Evolutionary conservation across 2,797 vertebrate genomes (phyloP), one percentile per base, ranked within the genome.

Genomic region (Enteromius fasciolatus): DNA sequence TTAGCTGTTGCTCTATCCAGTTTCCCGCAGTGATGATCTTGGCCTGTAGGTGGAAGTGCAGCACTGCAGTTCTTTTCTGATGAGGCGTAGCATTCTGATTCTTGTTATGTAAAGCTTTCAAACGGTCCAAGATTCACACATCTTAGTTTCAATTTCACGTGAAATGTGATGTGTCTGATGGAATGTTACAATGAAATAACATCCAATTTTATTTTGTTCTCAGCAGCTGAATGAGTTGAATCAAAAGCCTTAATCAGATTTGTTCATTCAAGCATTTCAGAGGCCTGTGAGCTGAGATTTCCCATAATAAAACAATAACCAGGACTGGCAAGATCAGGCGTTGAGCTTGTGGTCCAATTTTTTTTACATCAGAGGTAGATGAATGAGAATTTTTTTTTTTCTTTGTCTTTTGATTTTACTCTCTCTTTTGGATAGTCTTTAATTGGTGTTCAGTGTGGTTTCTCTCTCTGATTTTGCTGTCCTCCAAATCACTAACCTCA

Each of bases 11-110:
- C 5, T 68, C 46, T 50, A 31, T 31, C 15, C 20, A 20, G 6
- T 28, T 18, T n/a, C n/a, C 15, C 39, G 84, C 68, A 81, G 68
- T 72, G 20, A 39, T 17, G 20, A 5, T 7, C 39, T 44, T 46
- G 70, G 11, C 63, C 87, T 77, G 73, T 39, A 87, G 87, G 33
- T 86, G 87, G 83, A 54, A 78, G 87, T 72, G 78, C 46, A 86
- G 46, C 9, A 81, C 85, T 61, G 52, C 54, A 44, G 23, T 76
- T 72, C 17, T 23, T 8, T 46, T 72, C 23, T 61, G 36, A 23
- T 31, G 3, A 31, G 28, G 18, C 69, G 1, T 3, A 28, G 5
- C 20, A 20, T 59, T 41, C 64, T 68, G n/a, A 48, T 77, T 63
- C 10, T 70, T 39, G 33, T 81, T 64, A 36, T 74, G 80, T 64